Evolutionary conservation across 1,140 invertebrate species (phyloP).

Genomic region (Metaphire vulgaris): DNA sequence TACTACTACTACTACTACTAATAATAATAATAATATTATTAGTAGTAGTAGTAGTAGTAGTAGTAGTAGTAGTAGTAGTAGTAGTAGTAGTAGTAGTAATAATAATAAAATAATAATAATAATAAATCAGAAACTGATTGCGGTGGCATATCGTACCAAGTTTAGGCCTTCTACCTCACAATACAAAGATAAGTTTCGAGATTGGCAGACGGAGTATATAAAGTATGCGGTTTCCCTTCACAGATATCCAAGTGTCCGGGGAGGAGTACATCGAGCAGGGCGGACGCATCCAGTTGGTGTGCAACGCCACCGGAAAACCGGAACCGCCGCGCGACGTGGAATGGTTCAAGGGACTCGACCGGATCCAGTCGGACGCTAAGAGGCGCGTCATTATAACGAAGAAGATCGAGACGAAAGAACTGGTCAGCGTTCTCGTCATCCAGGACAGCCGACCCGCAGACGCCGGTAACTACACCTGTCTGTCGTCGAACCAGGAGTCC

Average conservation of each 20-base stretch:
- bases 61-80: conserved; percentile 6
- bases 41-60: conserved; percentile 3
- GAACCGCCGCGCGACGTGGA: conserved; percentile 42
- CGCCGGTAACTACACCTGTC: conserved; percentile 40
- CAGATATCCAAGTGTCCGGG: conserved; percentile 39
- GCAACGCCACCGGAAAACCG: conserved; percentile 40
- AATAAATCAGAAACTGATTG: no score
- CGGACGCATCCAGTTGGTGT: conserved; percentile 35
- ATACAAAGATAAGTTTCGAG: no score
- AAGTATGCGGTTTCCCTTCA: no score
- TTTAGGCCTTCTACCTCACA: no score
- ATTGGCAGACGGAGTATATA: no score
- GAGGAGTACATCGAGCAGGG: conserved; percentile 39
- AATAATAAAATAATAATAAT: no score
- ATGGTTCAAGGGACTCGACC: conserved; percentile 41
- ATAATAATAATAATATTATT: conserved; percentile 4
- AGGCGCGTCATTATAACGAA: conserved; percentile 38
- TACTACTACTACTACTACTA: conserved; percentile 5
- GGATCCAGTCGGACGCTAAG: conserved; percentile 34
- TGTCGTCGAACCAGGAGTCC: conserved; percentile 35
- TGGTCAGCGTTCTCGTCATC: conserved; percentile 39
- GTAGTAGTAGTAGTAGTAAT: conserved; percentile 3
- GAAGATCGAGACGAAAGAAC: conserved; percentile 31
- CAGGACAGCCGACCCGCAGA: conserved; percentile 35
- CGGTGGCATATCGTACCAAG: no score